These are phyloP conservation scores for Panthera leo DNA, from an alignment of 2,113 vertebrate genomes.

Conservation along the genomic window DNA sequence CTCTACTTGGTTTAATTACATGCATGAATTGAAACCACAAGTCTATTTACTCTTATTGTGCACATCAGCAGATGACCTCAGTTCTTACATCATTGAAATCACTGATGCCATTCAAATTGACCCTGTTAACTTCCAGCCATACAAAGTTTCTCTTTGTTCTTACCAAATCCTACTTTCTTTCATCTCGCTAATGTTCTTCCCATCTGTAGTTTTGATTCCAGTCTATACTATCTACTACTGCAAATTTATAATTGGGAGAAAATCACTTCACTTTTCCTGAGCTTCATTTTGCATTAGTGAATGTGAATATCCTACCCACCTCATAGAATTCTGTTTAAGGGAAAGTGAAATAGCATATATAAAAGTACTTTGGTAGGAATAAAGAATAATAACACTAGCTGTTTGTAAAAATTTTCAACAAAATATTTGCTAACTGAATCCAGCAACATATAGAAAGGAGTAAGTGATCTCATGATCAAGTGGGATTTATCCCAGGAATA, in stretches of 20 bases:
- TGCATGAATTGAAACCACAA: constrained; percentile 3
- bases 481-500: neutral
- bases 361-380: neutral
- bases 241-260: neutral
- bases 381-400: neutral
- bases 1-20: neutral
- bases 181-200: neutral
- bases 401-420: neutral
- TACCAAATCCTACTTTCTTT: constrained; percentile 1
- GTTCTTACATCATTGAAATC: neutral
- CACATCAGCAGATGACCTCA: constrained; percentile 24
- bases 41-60: neutral
- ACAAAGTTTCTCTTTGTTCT: constrained; percentile 26
- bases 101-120: neutral
- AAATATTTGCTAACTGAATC: neutral
- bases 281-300: neutral
- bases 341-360: neutral
- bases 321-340: neutral
- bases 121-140: neutral
- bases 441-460: neutral
- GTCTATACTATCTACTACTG: neutral
- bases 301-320: neutral
- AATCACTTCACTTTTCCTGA: neutral
- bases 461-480: neutral
- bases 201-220: neutral